These are phyloP conservation scores for Diarsia mendica DNA, from an alignment of 2,888 invertebrate species.

Conservation along the genomic window DNA sequence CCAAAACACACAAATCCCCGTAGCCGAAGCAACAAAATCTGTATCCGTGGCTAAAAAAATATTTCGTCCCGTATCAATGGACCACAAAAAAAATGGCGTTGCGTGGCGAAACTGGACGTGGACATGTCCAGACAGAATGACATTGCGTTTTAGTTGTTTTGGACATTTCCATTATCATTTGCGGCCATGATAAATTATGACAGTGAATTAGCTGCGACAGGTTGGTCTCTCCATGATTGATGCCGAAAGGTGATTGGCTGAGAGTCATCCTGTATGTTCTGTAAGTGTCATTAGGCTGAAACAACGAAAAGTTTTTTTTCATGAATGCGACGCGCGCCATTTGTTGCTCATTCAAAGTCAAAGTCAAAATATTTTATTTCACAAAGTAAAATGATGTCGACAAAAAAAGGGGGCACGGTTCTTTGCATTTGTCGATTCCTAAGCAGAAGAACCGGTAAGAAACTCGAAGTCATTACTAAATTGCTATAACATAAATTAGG, in stretches of 20 bases:
- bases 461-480: no score
- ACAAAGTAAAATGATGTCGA: no score
- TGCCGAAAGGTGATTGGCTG: conserved; percentile 28
- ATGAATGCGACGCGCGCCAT: neutral
- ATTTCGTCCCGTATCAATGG: conserved; percentile 23
- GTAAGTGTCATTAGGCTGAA: conserved; percentile 3
- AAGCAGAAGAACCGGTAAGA: no score
- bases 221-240: conserved; percentile 45
- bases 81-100: conserved; percentile 33
- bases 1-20: conserved; percentile 1
- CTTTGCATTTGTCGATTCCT: no score
- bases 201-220: conserved; percentile 52
- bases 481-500: no score
- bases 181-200: conserved; percentile 53
- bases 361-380: no score
- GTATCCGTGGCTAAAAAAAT: conserved; percentile 42
- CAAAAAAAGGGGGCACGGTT: no score
- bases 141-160: conserved; percentile 57
- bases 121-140: conserved; percentile 52
- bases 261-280: conserved; percentile 3
- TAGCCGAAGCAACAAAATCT: conserved; percentile 2
- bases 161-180: conserved; percentile 58
- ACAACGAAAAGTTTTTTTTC: neutral
- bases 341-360: neutral
- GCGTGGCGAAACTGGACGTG: conserved; percentile 13